phyloP scores from a whole-genome alignment of 2,797 vertebrate genomes.

The Micrastur ruficollis region DNA sequence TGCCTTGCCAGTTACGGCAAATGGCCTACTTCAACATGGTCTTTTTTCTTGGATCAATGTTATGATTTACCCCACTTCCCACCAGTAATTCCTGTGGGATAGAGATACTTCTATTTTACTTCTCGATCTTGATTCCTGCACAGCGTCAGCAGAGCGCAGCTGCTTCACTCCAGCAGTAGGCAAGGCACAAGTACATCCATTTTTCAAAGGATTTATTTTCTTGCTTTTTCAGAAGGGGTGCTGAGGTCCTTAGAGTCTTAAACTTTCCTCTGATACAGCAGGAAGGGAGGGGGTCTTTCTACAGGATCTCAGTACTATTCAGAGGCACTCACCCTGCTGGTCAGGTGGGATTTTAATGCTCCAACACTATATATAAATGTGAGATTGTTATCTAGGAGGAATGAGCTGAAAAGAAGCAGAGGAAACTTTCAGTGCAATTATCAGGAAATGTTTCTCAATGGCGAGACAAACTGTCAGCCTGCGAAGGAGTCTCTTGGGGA shows the following conservation, averaged over 20 bases:
- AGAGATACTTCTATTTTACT: background rate
- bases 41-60: background rate
- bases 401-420: background rate
- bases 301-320: background rate
- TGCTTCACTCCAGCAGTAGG: background rate
- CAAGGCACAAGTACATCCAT: background rate
- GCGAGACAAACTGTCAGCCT: background rate
- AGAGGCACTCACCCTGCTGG: background rate
- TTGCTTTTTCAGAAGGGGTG: background rate
- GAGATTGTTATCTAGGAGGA: background rate
- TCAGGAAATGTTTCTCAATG: slow-evolving; percentile 38
- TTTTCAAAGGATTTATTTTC: background rate
- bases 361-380: background rate
- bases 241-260: background rate
- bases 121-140: background rate
- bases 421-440: background rate
- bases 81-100: background rate
- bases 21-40: background rate
- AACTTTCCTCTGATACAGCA: background rate
- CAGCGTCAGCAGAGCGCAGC: background rate
- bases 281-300: slow-evolving; percentile 13
- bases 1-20: background rate
- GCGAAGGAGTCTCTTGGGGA: background rate
- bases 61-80: background rate
- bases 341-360: slow-evolving; percentile 12